These are phyloP conservation scores for Pelodytes ibericus DNA, from an alignment of 2,797 vertebrate species.

Conservation along the genomic window DNA sequence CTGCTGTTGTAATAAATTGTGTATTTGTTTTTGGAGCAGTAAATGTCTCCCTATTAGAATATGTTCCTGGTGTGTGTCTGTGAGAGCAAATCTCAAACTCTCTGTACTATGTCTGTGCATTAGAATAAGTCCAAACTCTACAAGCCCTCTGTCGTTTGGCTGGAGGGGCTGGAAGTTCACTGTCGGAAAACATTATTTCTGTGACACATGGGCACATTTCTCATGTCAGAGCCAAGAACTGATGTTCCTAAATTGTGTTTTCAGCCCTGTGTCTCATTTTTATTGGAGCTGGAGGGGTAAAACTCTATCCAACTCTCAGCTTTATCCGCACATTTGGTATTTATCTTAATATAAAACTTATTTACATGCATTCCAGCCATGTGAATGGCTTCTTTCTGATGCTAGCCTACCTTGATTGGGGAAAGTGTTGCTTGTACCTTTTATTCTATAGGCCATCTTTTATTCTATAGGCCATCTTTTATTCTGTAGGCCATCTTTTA, in stretches of 20 bases:
- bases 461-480: too few species aligned
- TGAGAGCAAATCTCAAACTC: too few species aligned
- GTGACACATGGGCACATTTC: conserved; percentile 4
- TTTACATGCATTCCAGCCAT: neutral
- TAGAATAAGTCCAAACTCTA: neutral
- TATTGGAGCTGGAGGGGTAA: neutral
- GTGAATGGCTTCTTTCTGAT: too few species aligned
- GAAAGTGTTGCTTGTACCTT: too few species aligned
- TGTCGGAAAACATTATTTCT: conserved; percentile 2
- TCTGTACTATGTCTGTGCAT: too few species aligned
- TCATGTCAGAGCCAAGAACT: conserved; percentile 1
- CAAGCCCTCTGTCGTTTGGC: neutral
- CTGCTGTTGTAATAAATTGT: too few species aligned
- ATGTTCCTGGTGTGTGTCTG: too few species aligned
- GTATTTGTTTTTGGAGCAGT: too few species aligned
- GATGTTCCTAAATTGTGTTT: conserved; percentile 10
- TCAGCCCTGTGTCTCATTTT: neutral
- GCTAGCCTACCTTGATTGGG: too few species aligned
- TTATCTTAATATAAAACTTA: neutral
- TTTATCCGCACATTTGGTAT: neutral
- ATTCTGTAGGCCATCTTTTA: too few species aligned
- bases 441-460: too few species aligned
- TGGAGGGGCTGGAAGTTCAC: conserved; percentile 15
- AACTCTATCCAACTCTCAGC: neutral
- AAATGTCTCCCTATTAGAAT: too few species aligned